These are phyloP conservation scores for Iphiclides podalirius DNA, from an alignment of 2,888 invertebrate species.

Conservation along the genomic window DNA sequence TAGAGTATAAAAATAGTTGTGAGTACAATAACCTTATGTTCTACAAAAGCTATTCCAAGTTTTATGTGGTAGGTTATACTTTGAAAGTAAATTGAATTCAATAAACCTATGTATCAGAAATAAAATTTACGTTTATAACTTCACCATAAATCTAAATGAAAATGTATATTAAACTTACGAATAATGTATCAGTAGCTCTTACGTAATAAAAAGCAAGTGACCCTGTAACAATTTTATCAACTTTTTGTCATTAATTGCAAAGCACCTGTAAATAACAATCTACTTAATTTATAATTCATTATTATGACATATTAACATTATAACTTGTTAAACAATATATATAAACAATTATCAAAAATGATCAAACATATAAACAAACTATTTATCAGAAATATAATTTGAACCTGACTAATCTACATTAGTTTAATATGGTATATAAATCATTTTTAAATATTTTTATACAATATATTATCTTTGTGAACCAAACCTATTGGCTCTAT, in stretches of 20 bases:
- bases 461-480: too few relatives aligned
- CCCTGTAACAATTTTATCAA: constrained; percentile 19
- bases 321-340: background rate
- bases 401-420: too few relatives aligned
- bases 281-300: background rate
- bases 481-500: too few relatives aligned
- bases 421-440: too few relatives aligned
- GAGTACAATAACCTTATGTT: background rate
- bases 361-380: background rate
- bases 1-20: background rate
- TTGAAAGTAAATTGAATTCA: background rate
- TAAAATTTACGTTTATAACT: background rate
- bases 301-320: background rate
- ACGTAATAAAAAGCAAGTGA: constrained; percentile 14
- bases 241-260: background rate
- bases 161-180: constrained; percentile 13
- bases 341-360: background rate
- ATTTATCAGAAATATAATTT: too few relatives aligned
- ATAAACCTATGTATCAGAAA: background rate
- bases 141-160: background rate
- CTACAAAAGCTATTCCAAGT: background rate
- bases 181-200: constrained; percentile 14
- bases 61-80: background rate
- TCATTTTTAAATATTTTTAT: too few relatives aligned
- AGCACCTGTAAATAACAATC: background rate